Evolutionary conservation across 1,140 invertebrate genomes (phyloP), one percentile per base, ranked within the genome.

Genomic region (Oryzaephilus surinamensis): DNA sequence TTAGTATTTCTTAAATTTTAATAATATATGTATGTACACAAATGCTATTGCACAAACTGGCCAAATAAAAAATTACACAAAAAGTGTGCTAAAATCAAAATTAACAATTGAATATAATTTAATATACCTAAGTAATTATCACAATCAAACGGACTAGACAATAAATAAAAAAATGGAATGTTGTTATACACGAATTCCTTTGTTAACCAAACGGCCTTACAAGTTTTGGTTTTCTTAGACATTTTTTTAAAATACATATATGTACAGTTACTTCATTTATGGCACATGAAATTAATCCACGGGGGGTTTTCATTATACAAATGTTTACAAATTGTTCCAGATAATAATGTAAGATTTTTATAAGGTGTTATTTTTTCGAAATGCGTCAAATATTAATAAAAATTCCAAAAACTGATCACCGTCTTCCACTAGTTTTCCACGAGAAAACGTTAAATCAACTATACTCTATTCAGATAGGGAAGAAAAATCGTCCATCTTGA

Each of bases 51-150:
- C 37, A 39, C 37, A 39, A 39, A 31, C 37, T 39, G 37, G 37
- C 37, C 37, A n/a, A n/a, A n/a, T n/a, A n/a, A 39, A 39, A 39
- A 39, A 30, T 21, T 39, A 39, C 37, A 39, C 37, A 39, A 13
- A 30, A 10, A 24, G 29, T 39, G 29, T 39, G 29, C 37, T 30
- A 31, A 11, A 30, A 30, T 13, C 12, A 24, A 30, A 31, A 19
- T 20, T 2, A 27, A 14, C 15, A 13, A 39, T 21, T n/a, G 17
- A 34, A 11, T 19, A 20, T 20, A 20, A 39, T 24, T 15, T 24
- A 31, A 30, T n/a, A 10, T 17, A 20, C 24, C 17, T 24, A 26
- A 31, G 15, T n/a, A 39, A 39, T 24, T 19, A 39, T 11, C 13
- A 31, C 28, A 37, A 37, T 37, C 5, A 21, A 37, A 27, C 14